phyloP scores from a whole-genome alignment of 2,113 vertebrate genomes.

The Dunckerocampus dactyliophorus region DNA sequence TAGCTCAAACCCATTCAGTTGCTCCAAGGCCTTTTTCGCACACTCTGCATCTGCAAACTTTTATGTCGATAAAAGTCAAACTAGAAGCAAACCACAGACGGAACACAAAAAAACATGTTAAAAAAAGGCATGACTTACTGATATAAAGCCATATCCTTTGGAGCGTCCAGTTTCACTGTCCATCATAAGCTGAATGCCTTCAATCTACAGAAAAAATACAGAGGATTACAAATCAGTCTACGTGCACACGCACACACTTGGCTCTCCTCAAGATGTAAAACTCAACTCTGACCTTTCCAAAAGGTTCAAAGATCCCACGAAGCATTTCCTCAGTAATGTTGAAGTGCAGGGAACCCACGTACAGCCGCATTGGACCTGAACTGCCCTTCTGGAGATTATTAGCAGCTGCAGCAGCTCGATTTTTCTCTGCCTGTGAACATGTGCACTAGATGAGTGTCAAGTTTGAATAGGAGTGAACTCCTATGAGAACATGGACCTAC shows the following conservation, averaged over 20 bases:
- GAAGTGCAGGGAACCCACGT: constrained; percentile 95
- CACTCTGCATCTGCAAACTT: constrained; percentile 98
- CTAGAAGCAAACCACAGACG: not conserved
- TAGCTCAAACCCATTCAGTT: constrained; percentile 95
- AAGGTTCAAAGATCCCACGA: constrained; percentile 95
- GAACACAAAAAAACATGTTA: not conserved
- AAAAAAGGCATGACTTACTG: constrained; percentile 71
- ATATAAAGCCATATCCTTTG: constrained; percentile 98
- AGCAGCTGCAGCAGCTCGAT: constrained; percentile 92
- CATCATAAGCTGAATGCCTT: constrained; percentile 99
- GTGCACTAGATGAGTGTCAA: not conserved
- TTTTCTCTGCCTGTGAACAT: constrained; percentile 89
- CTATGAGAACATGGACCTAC: constrained; percentile 57
- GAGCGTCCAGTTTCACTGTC: constrained; percentile 97
- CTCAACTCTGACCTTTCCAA: constrained; percentile 80
- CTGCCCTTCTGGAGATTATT: constrained; percentile 95
- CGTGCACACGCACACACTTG: no score
- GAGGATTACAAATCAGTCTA: not conserved
- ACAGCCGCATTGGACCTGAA: constrained; percentile 95
- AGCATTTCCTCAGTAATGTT: constrained; percentile 99
- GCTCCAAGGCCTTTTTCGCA: constrained; percentile 97
- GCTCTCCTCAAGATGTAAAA: not conserved
- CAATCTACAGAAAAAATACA: constrained; percentile 76
- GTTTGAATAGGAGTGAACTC: no score
- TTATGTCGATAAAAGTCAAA: no score